Conservation (phyloP, 2,113 vertebrate species). For the Pseudorhombus dupliciocellatus region DNA sequence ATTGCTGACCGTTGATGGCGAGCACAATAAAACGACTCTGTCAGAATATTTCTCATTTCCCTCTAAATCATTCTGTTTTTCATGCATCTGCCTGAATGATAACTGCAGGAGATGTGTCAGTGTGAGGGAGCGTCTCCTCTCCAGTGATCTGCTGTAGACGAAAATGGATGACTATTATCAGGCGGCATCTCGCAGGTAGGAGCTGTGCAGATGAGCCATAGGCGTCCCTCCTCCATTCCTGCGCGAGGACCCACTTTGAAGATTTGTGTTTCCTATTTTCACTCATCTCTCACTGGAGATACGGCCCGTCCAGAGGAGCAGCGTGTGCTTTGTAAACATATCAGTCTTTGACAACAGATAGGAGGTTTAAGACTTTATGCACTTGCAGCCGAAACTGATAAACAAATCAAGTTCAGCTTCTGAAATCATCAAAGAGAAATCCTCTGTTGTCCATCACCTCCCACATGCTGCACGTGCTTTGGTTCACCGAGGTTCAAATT, state of each 20-base stretch:
- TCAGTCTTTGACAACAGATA: constrained; percentile 54
- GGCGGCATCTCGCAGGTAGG: constrained; percentile 57
- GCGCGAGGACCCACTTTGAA: constrained; percentile 54
- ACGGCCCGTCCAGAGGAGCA: constrained; percentile 29
- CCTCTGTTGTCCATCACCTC: constrained; percentile 12
- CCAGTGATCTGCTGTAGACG: constrained; percentile 39
- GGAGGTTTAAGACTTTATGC: constrained; percentile 37
- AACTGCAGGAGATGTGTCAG: constrained; percentile 60
- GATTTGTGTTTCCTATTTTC: constrained; percentile 45
- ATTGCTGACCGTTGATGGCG: constrained; percentile 49
- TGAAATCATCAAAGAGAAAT: constrained; percentile 33
- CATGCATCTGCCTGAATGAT: constrained; percentile 58
- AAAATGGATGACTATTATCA: constrained; percentile 65
- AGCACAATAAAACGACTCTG: constrained; percentile 63
- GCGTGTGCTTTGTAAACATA: constrained; percentile 53
- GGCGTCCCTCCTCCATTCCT: constrained; percentile 48
- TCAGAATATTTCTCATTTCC: constrained; percentile 62
- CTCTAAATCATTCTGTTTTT: constrained; percentile 61
- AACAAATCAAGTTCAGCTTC: constrained; percentile 49
- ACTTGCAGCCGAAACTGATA: constrained; percentile 48
- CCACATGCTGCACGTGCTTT: not conserved
- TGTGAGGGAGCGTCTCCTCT: constrained; percentile 54
- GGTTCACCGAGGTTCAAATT: not conserved
- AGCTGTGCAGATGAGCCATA: constrained; percentile 50
- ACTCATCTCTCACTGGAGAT: constrained; percentile 34